phyloP scores from a whole-genome alignment of 2,113 vertebrate species.

The Aplodontia rufa region DNA sequence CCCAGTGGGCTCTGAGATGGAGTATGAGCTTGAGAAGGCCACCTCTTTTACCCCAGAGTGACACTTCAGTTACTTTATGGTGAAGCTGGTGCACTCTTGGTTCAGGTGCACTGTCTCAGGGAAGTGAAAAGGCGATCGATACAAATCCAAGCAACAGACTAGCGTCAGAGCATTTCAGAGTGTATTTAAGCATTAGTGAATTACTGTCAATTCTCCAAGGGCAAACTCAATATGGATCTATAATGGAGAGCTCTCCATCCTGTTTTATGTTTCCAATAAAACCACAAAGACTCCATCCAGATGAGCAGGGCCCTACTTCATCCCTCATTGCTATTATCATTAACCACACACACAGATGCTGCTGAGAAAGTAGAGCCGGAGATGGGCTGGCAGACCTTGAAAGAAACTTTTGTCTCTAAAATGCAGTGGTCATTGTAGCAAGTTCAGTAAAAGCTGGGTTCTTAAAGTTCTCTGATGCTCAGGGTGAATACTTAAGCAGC shows the following conservation, averaged over 20 bases:
- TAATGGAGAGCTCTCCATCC: conserved; percentile 24
- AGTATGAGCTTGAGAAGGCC: not conserved
- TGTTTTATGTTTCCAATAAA: conserved; percentile 28
- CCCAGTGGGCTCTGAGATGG: not conserved
- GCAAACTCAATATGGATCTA: not conserved
- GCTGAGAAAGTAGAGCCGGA: not conserved
- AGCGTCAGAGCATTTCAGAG: not conserved
- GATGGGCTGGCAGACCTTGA: not conserved
- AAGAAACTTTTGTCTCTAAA: not conserved
- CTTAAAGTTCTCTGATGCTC: not conserved
- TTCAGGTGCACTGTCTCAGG: not conserved
- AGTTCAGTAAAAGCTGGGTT: not conserved
- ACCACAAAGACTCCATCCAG: not conserved
- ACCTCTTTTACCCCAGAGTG: not conserved
- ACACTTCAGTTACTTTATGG: not conserved
- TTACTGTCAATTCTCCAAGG: not conserved
- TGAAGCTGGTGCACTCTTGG: not conserved
- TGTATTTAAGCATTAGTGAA: not conserved
- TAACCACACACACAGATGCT: not conserved
- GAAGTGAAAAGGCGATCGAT: not conserved
- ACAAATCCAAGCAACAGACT: not conserved
- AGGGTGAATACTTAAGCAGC: not conserved
- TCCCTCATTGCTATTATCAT: not conserved
- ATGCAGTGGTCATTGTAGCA: not conserved
- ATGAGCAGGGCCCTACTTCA: not conserved